Percentiles rank a stretch among this genome's conserved stretches.
phyloP scores from a whole-genome alignment of 2,797 vertebrate genomes.

The Acropternis orthonyx region DNA sequence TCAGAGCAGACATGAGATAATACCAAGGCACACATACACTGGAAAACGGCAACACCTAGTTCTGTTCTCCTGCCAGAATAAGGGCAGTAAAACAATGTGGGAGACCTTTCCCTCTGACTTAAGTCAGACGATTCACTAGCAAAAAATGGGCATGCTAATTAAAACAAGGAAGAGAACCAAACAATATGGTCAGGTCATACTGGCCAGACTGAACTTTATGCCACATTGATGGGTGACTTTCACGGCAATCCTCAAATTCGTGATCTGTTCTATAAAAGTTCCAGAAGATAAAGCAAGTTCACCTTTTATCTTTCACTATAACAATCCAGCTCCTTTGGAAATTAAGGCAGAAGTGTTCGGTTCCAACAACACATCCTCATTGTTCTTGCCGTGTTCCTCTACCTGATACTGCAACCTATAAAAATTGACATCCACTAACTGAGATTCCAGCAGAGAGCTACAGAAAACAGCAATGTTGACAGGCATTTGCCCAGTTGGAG shows the following conservation, averaged over 20 bases:
- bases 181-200: no score
- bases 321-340: background rate
- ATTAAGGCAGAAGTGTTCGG: background rate
- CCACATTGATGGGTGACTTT: background rate
- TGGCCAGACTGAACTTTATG: background rate
- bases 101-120: background rate
- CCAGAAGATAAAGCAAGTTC: background rate
- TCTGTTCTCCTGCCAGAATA: background rate
- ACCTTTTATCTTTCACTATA: background rate
- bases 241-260: background rate
- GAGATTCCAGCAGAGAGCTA: background rate
- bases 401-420: background rate
- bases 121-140: background rate
- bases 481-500: background rate
- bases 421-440: background rate
- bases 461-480: background rate
- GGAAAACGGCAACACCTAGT: background rate
- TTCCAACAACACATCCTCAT: background rate
- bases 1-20: rapidly evolving
- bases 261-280: background rate
- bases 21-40: no score
- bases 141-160: background rate
- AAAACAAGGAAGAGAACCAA: background rate
- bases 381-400: background rate
- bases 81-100: background rate